These are phyloP conservation scores for Premnoplex brunnescens DNA, from an alignment of 2,797 vertebrate genomes.

Conservation along the genomic window DNA sequence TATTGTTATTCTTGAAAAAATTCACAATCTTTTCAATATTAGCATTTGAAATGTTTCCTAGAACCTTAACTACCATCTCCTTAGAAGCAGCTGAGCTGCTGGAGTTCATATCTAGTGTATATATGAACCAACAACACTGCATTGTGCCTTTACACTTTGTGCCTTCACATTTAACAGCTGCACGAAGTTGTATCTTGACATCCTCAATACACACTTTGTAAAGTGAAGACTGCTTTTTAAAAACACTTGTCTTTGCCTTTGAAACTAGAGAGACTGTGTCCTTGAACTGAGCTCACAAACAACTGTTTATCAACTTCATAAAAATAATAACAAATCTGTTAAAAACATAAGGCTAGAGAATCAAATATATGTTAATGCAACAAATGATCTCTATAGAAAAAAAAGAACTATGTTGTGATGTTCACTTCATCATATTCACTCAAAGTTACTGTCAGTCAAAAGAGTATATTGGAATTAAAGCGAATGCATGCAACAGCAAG, in stretches of 20 bases:
- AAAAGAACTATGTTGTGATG: background rate
- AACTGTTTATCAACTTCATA: background rate
- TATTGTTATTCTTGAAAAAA: background rate
- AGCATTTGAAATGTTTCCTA: background rate
- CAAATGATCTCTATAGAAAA: background rate
- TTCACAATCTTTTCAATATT: background rate
- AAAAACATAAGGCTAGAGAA: background rate
- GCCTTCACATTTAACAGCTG: background rate
- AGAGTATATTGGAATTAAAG: background rate
- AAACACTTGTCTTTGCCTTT: background rate
- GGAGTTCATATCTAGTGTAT: background rate
- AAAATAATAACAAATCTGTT: background rate
- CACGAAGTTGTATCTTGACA: background rate
- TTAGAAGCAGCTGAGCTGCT: accelerated
- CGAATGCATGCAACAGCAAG: background rate
- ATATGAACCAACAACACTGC: background rate
- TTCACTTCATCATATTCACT: background rate
- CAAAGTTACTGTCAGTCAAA: background rate
- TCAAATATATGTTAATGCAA: background rate
- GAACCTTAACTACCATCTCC: background rate
- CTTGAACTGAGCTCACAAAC: background rate
- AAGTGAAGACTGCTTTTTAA: background rate
- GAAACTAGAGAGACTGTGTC: background rate
- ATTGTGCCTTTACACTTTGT: background rate
- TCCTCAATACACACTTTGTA: background rate